These are phyloP conservation scores for Perca schrenkii DNA, from an alignment of 2,113 vertebrate genomes.

Conservation along the genomic window DNA sequence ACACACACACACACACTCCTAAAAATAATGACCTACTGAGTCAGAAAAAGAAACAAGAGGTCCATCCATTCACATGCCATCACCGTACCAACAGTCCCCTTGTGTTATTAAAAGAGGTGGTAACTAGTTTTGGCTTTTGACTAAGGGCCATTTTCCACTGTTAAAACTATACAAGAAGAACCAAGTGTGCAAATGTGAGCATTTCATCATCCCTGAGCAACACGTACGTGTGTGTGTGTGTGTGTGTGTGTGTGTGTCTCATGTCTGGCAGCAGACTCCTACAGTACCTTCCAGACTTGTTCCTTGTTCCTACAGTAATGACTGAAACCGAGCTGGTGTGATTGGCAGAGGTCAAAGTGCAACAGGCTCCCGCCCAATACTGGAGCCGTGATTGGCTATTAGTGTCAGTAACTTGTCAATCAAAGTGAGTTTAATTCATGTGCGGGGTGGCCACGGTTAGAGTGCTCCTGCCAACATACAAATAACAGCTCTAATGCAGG, in stretches of 20 bases:
- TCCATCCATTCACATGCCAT: constrained; percentile 17
- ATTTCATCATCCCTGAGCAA: constrained; percentile 37
- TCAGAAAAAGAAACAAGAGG: neutral
- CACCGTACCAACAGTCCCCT: constrained; percentile 21
- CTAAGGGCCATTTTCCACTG: constrained; percentile 55
- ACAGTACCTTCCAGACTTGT: constrained; percentile 24
- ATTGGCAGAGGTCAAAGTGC: constrained; percentile 46
- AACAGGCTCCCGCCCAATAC: neutral
- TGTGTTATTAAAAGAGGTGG: constrained; percentile 58
- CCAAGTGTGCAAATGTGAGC: constrained; percentile 48
- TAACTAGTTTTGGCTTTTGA: constrained; percentile 54
- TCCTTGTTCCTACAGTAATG: constrained; percentile 46
- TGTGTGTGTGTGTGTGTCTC: constrained; percentile 4
- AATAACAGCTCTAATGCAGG: neutral
- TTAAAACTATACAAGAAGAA: constrained; percentile 50
- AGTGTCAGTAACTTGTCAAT: constrained; percentile 35
- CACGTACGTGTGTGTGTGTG: constrained; percentile 9
- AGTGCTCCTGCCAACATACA: neutral
- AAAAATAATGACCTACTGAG: constrained; percentile 6
- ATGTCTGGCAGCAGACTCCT: constrained; percentile 10
- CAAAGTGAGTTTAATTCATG: constrained; percentile 19
- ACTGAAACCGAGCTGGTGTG: constrained; percentile 6
- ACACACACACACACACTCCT: neutral
- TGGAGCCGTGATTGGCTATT: constrained; percentile 17
- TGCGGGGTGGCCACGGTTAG: neutral